These are phyloP conservation scores for Chanos chanos DNA, from an alignment of 2,797 vertebrate species.

Conservation along the genomic window DNA sequence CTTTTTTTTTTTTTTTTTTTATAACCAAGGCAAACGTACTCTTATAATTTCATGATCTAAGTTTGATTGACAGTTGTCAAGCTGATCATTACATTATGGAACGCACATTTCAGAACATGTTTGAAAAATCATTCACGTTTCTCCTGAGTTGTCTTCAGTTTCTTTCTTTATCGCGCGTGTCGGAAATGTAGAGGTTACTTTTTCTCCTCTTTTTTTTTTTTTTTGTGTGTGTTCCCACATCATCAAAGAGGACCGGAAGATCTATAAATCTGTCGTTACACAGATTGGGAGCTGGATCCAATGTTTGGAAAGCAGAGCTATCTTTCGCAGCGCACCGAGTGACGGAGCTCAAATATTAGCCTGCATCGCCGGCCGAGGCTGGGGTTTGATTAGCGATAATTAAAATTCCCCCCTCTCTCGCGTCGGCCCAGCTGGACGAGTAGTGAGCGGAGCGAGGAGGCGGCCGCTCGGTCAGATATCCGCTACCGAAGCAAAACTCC, in stretches of 20 bases:
- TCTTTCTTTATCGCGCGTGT: too few relatives aligned
- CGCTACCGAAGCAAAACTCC: not conserved
- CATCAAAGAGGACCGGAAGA: not conserved
- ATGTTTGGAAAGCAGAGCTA: slow-evolving; percentile 35
- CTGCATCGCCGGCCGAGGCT: slow-evolving; percentile 21
- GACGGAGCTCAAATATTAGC: slow-evolving; percentile 44
- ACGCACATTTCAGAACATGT: too few relatives aligned
- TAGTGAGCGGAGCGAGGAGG: not conserved
- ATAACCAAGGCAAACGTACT: too few relatives aligned
- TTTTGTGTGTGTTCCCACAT: too few relatives aligned
- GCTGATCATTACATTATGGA: too few relatives aligned
- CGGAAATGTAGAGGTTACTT: too few relatives aligned
- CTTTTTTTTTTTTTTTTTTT: too few relatives aligned
- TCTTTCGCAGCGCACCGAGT: slow-evolving; percentile 14
- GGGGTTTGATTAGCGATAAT: slow-evolving; percentile 25
- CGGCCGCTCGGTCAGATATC: not conserved
- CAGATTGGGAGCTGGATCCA: slow-evolving; percentile 12
- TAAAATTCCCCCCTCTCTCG: slow-evolving; percentile 23
- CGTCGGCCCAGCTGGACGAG: slow-evolving; percentile 16
- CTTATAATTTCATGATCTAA: too few relatives aligned
- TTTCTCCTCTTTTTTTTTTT: not conserved
- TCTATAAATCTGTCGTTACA: slow-evolving; percentile 23
- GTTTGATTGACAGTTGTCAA: too few relatives aligned
- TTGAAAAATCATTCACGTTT: too few relatives aligned
- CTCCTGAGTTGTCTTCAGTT: too few relatives aligned